A percentile compares a stretch with the other conserved stretches of the same genome.
phyloP scores from a whole-genome alignment of 2,888 invertebrate species.

The Aleiodes leptofemur region DNA sequence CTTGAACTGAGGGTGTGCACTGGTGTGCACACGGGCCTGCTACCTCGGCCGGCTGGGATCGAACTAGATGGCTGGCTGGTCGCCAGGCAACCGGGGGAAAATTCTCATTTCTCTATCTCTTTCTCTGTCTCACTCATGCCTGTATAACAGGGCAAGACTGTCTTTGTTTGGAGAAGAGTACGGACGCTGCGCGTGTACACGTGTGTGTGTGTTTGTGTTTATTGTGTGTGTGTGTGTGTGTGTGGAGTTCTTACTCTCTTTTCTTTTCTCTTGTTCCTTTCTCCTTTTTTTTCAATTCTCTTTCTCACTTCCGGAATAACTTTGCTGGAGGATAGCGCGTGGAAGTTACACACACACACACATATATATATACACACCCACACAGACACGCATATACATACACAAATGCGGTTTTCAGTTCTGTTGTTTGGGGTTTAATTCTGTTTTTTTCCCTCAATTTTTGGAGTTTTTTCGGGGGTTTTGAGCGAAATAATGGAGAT shows the following conservation, averaged over 20 bases:
- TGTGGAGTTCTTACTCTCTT: neutral
- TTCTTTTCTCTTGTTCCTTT: too few relatives aligned
- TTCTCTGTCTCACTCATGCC: conserved; percentile 42
- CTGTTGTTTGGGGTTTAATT: too few relatives aligned
- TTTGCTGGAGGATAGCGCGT: neutral
- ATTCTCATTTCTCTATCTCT: conserved; percentile 56
- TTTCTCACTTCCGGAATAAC: conserved; percentile 45
- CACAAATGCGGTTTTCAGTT: too few relatives aligned
- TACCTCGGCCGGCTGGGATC: conserved; percentile 72
- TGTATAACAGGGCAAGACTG: conserved; percentile 5
- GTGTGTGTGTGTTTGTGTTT: neutral
- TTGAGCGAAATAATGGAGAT: too few relatives aligned
- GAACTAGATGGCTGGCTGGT: conserved; percentile 74
- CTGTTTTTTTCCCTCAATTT: too few relatives aligned
- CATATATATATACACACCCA: too few relatives aligned
- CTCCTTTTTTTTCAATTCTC: conserved; percentile 18
- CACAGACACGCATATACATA: too few relatives aligned
- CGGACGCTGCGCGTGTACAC: conserved; percentile 30
- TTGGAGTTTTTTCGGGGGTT: too few relatives aligned
- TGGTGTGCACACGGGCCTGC: conserved; percentile 50
- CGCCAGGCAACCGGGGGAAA: conserved; percentile 72
- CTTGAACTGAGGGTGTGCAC: conserved; percentile 41
- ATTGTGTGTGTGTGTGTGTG: too few relatives aligned
- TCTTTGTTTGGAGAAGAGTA: conserved; percentile 23
- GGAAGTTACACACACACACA: too few relatives aligned